A percentile compares a stretch with the other conserved stretches of the same genome.
phyloP scores from a whole-genome alignment of 1,140 invertebrate genomes.

The Brachionus calyciflorus region DNA sequence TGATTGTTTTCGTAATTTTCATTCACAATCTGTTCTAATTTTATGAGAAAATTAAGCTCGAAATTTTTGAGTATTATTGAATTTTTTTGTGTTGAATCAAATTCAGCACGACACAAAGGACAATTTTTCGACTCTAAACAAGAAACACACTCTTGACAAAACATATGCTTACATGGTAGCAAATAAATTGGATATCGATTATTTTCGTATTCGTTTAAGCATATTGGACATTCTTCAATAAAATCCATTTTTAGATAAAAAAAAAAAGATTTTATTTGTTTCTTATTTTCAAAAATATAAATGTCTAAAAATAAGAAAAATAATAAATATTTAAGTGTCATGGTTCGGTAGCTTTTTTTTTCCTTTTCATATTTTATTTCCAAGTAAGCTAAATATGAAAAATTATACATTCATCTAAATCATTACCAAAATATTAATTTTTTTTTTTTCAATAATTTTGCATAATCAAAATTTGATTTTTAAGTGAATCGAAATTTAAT shows the following conservation, averaged over 20 bases:
- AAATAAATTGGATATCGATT: background rate
- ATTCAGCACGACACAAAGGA: background rate
- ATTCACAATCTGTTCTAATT: background rate
- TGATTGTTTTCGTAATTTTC: background rate
- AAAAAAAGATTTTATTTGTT: too few relatives aligned
- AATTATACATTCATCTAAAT: too few relatives aligned
- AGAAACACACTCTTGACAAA: background rate
- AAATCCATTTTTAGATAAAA: background rate
- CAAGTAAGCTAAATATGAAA: too few relatives aligned
- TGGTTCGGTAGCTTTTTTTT: too few relatives aligned
- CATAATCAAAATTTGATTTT: too few relatives aligned
- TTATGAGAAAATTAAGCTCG: background rate
- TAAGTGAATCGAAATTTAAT: too few relatives aligned
- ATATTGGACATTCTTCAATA: constrained; percentile 10
- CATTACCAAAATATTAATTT: too few relatives aligned
- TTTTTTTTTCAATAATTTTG: too few relatives aligned
- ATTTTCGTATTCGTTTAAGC: constrained; percentile 11
- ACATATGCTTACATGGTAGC: constrained; percentile 2
- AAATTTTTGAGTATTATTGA: background rate
- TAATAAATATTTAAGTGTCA: too few relatives aligned
- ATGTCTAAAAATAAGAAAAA: too few relatives aligned
- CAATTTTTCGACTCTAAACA: background rate
- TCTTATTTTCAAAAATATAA: too few relatives aligned
- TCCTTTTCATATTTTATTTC: too few relatives aligned
- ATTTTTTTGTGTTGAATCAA: background rate